Evolutionary conservation across 37 sponge, comb jelly and placozoan species (phyloP).

Genomic region (Agelas oroides): DNA sequence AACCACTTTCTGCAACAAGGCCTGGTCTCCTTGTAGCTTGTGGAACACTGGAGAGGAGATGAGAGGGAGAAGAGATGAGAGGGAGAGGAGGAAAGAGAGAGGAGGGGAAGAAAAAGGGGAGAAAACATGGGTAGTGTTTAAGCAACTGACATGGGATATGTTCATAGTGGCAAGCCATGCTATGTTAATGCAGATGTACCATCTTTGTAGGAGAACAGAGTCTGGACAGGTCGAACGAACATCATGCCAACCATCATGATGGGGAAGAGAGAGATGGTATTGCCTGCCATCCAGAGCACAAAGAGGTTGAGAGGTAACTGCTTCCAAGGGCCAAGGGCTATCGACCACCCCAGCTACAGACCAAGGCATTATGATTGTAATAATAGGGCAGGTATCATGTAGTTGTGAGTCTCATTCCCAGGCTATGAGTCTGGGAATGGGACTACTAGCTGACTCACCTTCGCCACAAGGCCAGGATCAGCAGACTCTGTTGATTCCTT

Average conservation of each 20-base stretch:
- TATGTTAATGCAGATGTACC: slow-evolving; percentile 32
- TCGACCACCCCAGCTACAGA: slow-evolving; percentile 90
- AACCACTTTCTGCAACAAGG: slow-evolving; percentile 83
- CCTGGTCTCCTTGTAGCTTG: slow-evolving; percentile 88
- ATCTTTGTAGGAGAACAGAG: slow-evolving; percentile 81
- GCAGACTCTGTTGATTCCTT: slow-evolving; percentile 46
- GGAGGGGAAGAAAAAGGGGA: neutral
- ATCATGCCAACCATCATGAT: slow-evolving; percentile 99
- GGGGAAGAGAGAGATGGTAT: slow-evolving; percentile 94
- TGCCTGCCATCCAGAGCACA: slow-evolving; percentile 95
- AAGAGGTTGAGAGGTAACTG: slow-evolving; percentile 98
- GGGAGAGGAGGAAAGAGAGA: neutral
- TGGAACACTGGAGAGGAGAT: slow-evolving; percentile 48
- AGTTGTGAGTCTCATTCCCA: too few species aligned
- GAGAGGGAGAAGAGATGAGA: neutral
- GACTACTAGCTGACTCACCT: too few species aligned
- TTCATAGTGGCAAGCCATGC: too few species aligned
- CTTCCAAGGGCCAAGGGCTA: slow-evolving; percentile 96
- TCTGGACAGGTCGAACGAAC: slow-evolving; percentile 85
- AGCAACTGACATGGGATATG: too few species aligned
- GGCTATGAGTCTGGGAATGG: too few species aligned
- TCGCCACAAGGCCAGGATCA: slow-evolving; percentile 49
- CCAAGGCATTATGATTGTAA: too few species aligned
- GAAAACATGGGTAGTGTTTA: neutral
- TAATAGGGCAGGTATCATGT: too few species aligned